A percentile compares a stretch with the other conserved stretches of the same genome.
These are phyloP conservation scores for Cotesia glomerata DNA, from an alignment of 1,140 invertebrate genomes.

Conservation along the genomic window DNA sequence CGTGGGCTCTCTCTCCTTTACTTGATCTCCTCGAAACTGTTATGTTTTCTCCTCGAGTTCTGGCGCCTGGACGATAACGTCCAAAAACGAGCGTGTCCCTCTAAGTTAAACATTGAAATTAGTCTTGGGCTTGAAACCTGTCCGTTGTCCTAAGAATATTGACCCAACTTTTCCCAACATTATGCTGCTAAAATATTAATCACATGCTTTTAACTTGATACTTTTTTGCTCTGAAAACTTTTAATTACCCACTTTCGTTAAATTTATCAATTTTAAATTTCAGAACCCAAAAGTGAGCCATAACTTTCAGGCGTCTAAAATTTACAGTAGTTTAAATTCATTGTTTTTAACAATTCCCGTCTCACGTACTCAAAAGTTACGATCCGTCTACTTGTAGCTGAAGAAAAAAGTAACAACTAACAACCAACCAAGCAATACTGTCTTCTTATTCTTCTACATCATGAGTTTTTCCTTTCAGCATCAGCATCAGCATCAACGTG, in stretches of 20 bases:
- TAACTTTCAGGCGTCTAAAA: too few species aligned
- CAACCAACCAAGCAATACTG: too few species aligned
- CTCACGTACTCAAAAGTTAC: too few species aligned
- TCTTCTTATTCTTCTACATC: not conserved
- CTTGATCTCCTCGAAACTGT: not conserved
- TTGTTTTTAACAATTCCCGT: too few species aligned
- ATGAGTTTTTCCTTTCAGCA: not conserved
- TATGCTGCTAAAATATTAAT: not conserved
- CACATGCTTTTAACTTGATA: too few species aligned
- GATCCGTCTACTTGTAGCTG: too few species aligned
- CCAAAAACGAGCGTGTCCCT: constrained; percentile 33
- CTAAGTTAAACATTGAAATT: constrained; percentile 57
- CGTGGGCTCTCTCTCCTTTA: constrained; percentile 7
- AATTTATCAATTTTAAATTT: too few species aligned
- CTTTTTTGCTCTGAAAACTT: too few species aligned
- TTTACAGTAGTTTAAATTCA: too few species aligned
- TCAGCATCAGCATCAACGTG: constrained; percentile 1
- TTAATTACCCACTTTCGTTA: too few species aligned
- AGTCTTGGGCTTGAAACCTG: constrained; percentile 34
- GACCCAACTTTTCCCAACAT: not conserved
- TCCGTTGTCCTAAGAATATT: not conserved
- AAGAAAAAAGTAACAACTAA: too few species aligned
- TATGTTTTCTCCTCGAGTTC: constrained; percentile 6
- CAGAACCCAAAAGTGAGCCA: too few species aligned
- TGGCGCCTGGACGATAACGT: constrained; percentile 45